Base-by-base conservation (phyloP, 2,797 vertebrate genomes). In the Pyrrhura leucotis region DNA sequence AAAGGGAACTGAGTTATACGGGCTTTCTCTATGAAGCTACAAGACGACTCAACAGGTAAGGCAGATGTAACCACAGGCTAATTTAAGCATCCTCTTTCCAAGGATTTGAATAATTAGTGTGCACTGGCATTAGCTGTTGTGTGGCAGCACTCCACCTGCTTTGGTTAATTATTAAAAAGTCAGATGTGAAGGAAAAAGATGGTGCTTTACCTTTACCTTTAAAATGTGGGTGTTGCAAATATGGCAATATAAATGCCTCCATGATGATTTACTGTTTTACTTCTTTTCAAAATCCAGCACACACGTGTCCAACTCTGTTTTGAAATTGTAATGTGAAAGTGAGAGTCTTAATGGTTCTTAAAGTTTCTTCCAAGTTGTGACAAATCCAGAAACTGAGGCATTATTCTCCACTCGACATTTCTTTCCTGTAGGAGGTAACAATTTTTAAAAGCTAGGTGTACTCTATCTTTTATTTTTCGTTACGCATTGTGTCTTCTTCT, bases 361-460 rank as follows among this genome's bases (percentile, higher is more conserved):
- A 87, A 89, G 66, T 95, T 97, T 91, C 23, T 77, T 63, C 39
- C 25, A 86, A 88, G 25, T 35, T 75, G 45, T 94, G 73, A 88
- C 66, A 84, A 81, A 93, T 50, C 85, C 82, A 51, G 69, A 19
- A 91, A n/a, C 25, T 33, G 68, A 80, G 66, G 35, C 29, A 75
- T 94, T 94, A 89, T 92, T 92, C n/a, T 88, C 61, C 65, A 19
- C 48, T 88, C 62, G 75, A 58, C 54, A 93, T 67, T 92, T 93
- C 85, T 93, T 93, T 94, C 65, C 63, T 88, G 89, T 83, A 81
- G 90, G 56, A 50, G 85, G 65, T 50, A 91, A 76, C 33, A 15
- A 23, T 75, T 95, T 92, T 44, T 81, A 44, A 82, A 92, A 93
- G 75, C 89, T 92, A 40, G 33, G 53, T 69, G 16, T 59, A 37